phyloP scores from a whole-genome alignment of 2,888 invertebrate species.

The Sisyra nigra region DNA sequence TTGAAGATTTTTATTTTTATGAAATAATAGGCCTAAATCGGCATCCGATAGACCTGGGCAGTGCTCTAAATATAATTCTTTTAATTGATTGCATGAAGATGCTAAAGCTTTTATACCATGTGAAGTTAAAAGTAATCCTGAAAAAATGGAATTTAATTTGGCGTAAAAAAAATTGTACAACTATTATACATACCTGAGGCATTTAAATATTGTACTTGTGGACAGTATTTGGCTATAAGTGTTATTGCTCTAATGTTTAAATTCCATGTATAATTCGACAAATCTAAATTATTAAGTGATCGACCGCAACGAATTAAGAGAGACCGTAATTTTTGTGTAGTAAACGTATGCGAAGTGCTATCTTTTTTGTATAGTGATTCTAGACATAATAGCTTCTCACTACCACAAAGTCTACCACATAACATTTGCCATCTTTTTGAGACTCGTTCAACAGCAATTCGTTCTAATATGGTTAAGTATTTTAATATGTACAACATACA shows the following conservation, averaged over 20 bases:
- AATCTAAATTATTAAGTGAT: constrained; percentile 2
- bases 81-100: not conserved
- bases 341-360: not conserved
- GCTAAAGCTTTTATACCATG: constrained; percentile 1
- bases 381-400: not conserved
- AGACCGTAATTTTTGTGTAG: constrained; percentile 3
- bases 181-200: not conserved
- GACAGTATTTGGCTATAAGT: constrained; percentile 6
- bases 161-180: not conserved
- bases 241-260: constrained; percentile 2
- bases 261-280: not conserved
- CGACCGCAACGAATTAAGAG: constrained; percentile 4
- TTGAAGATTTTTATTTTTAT: not conserved
- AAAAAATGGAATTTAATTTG: not conserved
- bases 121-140: constrained; percentile 1
- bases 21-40: not conserved
- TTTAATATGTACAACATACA: constrained; percentile 35
- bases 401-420: not conserved
- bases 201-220: not conserved
- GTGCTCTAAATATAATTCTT: constrained; percentile 1
- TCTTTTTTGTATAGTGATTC: too few species aligned
- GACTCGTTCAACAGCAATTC: constrained; percentile 38
- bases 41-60: constrained; percentile 1
- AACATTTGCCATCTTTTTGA: constrained; percentile 37
- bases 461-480: constrained; percentile 33